Evolutionary conservation across 2,888 invertebrate species (phyloP).

Genomic region (Yponomeuta evonymella): DNA sequence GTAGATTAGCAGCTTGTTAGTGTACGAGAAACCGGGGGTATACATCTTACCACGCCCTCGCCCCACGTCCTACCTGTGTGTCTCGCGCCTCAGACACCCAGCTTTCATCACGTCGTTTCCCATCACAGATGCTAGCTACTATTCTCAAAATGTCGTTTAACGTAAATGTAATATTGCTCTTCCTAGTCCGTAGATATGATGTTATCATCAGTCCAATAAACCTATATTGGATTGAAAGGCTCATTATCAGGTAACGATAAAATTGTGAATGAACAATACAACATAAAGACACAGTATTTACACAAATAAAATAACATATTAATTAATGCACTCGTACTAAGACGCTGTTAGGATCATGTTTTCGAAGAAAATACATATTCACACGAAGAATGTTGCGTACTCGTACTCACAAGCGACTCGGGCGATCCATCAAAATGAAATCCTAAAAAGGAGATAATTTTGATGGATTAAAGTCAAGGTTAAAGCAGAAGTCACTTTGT

Average conservation of each 20-base stretch:
- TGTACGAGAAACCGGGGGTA: too few relatives aligned
- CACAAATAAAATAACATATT: constrained; percentile 37
- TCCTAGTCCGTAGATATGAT: too few relatives aligned
- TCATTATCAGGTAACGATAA: neutral
- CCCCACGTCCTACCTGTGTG: too few relatives aligned
- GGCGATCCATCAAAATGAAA: constrained; percentile 1
- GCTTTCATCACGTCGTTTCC: too few relatives aligned
- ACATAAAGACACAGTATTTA: constrained; percentile 37
- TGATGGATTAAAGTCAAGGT: constrained; percentile 1
- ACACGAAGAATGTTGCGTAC: constrained; percentile 19
- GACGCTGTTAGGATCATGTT: constrained; percentile 69
- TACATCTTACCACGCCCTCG: too few relatives aligned
- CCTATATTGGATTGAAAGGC: neutral
- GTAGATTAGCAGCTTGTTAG: too few relatives aligned
- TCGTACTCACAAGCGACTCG: constrained; percentile 36
- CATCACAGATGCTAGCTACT: too few relatives aligned
- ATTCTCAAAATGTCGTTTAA: too few relatives aligned
- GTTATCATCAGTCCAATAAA: neutral
- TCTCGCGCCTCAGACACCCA: too few relatives aligned
- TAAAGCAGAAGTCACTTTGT: neutral
- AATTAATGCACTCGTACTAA: constrained; percentile 71
- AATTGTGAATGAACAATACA: constrained; percentile 26
- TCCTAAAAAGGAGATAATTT: neutral
- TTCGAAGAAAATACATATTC: constrained; percentile 27
- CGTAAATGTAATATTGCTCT: too few relatives aligned